Conservation (phyloP, 2,113 vertebrate genomes). For the Dicentrarchus labrax region DNA sequence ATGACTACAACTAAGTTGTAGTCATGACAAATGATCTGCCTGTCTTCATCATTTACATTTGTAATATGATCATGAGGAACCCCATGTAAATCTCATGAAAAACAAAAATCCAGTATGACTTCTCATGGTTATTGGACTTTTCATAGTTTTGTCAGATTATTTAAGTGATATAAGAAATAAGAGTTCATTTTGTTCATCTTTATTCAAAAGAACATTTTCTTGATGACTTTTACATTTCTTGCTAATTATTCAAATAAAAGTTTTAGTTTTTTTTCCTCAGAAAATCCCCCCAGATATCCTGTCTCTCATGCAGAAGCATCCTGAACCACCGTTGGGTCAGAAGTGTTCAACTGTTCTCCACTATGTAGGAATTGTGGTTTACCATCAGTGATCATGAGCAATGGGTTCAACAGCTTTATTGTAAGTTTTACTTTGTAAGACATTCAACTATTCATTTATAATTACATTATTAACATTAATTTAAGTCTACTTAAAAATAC, state of each 20-base stretch:
- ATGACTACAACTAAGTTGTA: neutral
- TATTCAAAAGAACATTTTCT: too few species aligned
- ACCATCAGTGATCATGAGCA: neutral
- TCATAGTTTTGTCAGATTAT: neutral
- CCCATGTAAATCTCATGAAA: conserved; percentile 11
- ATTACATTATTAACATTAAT: neutral
- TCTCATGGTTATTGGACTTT: neutral
- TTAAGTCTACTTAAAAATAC: too few species aligned
- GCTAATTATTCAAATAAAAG: neutral
- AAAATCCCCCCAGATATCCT: neutral
- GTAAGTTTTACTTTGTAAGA: neutral
- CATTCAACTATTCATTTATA: neutral
- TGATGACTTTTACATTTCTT: neutral
- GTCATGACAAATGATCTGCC: conserved; percentile 30
- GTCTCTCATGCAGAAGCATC: neutral
- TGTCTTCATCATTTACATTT: conserved; percentile 55
- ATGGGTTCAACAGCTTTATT: conserved; percentile 16
- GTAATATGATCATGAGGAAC: conserved; percentile 1
- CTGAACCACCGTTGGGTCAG: neutral
- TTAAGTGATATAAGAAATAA: too few species aligned
- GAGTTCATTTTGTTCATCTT: too few species aligned
- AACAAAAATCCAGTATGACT: neutral
- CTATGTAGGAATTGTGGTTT: neutral
- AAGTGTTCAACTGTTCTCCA: neutral
- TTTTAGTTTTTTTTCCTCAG: neutral